A percentile compares a stretch with the other conserved stretches of the same genome.
Conservation (phyloP, 1,140 invertebrate species). For the Drosophila mayri region DNA sequence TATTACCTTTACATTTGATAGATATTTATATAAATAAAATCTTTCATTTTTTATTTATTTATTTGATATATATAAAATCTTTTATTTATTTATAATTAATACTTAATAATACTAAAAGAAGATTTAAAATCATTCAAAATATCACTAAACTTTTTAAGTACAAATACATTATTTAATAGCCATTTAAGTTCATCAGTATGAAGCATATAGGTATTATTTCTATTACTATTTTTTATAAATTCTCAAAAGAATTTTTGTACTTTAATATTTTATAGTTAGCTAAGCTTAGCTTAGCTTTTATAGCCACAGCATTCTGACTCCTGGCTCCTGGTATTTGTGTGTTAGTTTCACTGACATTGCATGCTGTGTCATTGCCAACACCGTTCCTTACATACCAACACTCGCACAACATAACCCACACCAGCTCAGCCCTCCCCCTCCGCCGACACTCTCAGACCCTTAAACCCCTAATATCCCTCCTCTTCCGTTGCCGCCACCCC, state of each 20-base stretch:
- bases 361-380: constrained; percentile 38
- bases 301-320: not conserved
- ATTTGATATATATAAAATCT: not conserved
- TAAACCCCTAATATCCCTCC: constrained; percentile 4
- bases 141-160: too few relatives aligned
- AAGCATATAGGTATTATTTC: not conserved
- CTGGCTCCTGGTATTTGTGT: not conserved
- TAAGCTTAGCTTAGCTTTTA: not conserved
- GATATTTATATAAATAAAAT: not conserved
- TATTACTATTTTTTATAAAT: not conserved
- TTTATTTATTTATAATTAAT: too few relatives aligned
- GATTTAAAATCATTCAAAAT: not conserved
- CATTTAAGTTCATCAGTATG: not conserved
- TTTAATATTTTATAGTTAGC: not conserved
- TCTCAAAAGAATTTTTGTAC: not conserved
- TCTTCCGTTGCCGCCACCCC: not conserved
- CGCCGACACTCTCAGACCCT: not conserved
- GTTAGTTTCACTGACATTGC: constrained; percentile 17
- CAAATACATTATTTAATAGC: not conserved
- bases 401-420: constrained; percentile 6
- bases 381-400: constrained; percentile 9
- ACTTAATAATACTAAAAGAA: too few relatives aligned
- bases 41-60: too few relatives aligned
- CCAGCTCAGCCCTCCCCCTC: not conserved
- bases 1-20: too few relatives aligned